Base-by-base conservation (phyloP, 2,113 vertebrate species). In the Rhinolophus ferrumequinum region DNA sequence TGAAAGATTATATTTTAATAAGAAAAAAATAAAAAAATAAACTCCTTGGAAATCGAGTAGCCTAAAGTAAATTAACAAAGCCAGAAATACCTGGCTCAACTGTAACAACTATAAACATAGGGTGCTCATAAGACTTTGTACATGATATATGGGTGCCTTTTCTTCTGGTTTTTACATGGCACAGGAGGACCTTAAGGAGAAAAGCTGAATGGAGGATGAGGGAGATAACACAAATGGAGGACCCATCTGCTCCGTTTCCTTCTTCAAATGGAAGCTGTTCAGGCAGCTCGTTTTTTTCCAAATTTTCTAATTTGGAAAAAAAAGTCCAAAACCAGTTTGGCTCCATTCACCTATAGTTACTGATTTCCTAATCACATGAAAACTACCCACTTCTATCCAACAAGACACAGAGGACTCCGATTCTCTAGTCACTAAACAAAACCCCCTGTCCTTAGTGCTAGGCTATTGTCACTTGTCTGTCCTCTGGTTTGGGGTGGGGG, bases 1-100 rank as follows among this genome's bases (percentile, higher is more conserved):
- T 70, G 80, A 69, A 87, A 88, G 66, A n/a, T 12, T 66, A 8
- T 67, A 76, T 77, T 26, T 88, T 33, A 58, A 58, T 54, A 58
- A 38, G 38, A 54, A 69, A 93, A 94, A 89, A 89, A 73, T 41
- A 8, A n/a, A 52, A 54, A 83, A 90, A 44, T 30, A 77, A 90
- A 79, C 21, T 81, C 24, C 44, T 56, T 33, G 56, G 75, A 87
- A 83, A 84, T n/a, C n/a, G 50, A 92, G 56, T 73, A 47, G 86
- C 50, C 54, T 56, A 77, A 47, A 87, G 54, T 81, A 66, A 88
- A 80, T 56, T 38, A 94, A 93, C 30, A 77, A 60, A 93, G 41
- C 19, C 76, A 93, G 76, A 87, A 91, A 66, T 9, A 69, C 76
- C 44, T 44, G 64, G 35, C 60, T 83, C 50, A 38, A 10, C 13